These are phyloP conservation scores for Scaptomyza cyrtandrae DNA, from an alignment of 2,888 invertebrate species.

Conservation along the genomic window DNA sequence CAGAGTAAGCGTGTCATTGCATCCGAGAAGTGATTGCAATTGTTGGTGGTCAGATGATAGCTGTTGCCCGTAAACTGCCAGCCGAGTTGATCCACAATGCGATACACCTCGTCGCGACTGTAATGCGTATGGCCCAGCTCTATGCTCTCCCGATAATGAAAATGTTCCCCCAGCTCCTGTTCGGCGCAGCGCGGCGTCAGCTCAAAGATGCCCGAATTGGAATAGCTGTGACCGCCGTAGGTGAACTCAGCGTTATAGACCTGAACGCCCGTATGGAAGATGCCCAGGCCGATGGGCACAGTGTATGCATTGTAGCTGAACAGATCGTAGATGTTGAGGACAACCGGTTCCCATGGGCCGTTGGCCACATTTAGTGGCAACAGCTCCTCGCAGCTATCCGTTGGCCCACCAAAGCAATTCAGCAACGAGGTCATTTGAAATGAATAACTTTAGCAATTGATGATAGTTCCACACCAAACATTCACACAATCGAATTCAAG, in stretches of 20 bases:
- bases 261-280: conserved; percentile 98
- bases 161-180: conserved; percentile 96
- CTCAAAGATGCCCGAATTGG: conserved; percentile 97
- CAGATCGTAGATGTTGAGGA: conserved; percentile 98
- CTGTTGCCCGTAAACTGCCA: conserved; percentile 97
- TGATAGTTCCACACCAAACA: too few species aligned
- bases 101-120: conserved; percentile 94
- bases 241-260: conserved; percentile 91
- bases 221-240: conserved; percentile 94
- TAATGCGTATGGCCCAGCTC: conserved; percentile 97
- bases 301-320: conserved; percentile 97
- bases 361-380: conserved; percentile 5
- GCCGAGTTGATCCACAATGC: conserved; percentile 94
- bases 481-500: too few species aligned
- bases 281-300: conserved; percentile 95
- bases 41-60: conserved; percentile 95
- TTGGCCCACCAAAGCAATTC: conserved; percentile 22
- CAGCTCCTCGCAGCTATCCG: conserved; percentile 29
- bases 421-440: conserved; percentile 19
- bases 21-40: conserved; percentile 98
- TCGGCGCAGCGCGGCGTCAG: conserved; percentile 94
- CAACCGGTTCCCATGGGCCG: conserved; percentile 88
- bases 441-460: too few species aligned
- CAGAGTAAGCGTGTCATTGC: conserved; percentile 94
- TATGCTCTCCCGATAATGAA: conserved; percentile 95